phyloP scores from a whole-genome alignment of 1,140 invertebrate genomes.

The Phymorhynchus buccinoides region DNA sequence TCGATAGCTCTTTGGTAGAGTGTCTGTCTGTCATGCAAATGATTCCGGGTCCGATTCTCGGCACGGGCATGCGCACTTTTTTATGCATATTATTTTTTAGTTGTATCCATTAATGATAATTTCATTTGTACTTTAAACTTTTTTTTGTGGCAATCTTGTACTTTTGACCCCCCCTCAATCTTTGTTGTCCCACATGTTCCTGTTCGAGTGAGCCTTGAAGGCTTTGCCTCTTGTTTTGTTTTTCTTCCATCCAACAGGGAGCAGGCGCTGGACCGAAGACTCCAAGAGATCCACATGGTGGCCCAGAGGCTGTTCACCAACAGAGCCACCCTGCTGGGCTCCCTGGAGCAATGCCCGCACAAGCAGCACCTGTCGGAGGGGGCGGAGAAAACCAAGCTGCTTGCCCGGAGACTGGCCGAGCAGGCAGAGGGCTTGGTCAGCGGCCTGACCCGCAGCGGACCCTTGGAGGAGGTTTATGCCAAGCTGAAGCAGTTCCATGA shows the following conservation, averaged over 20 bases:
- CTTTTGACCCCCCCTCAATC: too few species aligned
- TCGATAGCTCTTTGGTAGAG: too few species aligned
- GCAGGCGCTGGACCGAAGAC: background rate
- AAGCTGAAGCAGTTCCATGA: slow-evolving; percentile 18
- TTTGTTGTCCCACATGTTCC: too few species aligned
- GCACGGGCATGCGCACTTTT: too few species aligned
- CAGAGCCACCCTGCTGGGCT: background rate
- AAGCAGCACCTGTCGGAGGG: slow-evolving; percentile 14
- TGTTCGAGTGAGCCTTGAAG: too few species aligned
- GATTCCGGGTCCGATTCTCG: too few species aligned
- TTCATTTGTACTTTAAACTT: too few species aligned
- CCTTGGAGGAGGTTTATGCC: background rate
- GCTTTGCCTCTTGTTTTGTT: too few species aligned
- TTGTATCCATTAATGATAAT: too few species aligned
- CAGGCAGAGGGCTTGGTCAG: background rate
- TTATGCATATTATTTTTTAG: too few species aligned
- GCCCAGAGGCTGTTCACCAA: background rate
- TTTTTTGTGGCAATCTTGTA: too few species aligned
- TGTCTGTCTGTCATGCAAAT: too few species aligned
- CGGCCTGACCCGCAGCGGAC: background rate
- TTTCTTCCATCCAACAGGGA: background rate
- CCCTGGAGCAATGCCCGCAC: slow-evolving; percentile 1
- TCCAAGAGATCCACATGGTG: background rate
- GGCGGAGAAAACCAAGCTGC: slow-evolving; percentile 23
- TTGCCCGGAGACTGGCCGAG: background rate